phyloP scores from a whole-genome alignment of 2,888 invertebrate genomes.

The Apamea epomidion region DNA sequence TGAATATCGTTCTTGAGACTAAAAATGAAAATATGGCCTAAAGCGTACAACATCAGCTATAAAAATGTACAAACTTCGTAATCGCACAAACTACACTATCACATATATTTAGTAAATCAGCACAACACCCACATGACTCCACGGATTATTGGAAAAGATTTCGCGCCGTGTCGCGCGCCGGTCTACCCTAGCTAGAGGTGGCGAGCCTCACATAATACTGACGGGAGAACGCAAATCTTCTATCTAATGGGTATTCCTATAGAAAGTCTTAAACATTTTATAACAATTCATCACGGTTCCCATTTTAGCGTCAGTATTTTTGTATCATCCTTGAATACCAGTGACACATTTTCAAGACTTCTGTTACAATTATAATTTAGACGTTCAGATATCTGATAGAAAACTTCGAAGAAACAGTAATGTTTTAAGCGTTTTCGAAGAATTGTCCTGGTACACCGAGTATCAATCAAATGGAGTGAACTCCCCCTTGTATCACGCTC shows the following conservation, averaged over 20 bases:
- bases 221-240: constrained; percentile 40
- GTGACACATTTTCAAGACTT: constrained; percentile 21
- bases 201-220: constrained; percentile 62
- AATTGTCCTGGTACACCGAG: constrained; percentile 13
- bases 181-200: constrained; percentile 58
- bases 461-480: constrained; percentile 18
- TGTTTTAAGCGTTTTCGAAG: constrained; percentile 6
- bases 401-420: constrained; percentile 13
- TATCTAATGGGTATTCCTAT: constrained; percentile 37
- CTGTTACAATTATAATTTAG: neutral
- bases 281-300: constrained; percentile 16
- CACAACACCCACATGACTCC: constrained; percentile 61
- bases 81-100: constrained; percentile 59
- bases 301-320: constrained; percentile 18
- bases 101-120: constrained; percentile 61
- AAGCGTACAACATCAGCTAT: constrained; percentile 61
- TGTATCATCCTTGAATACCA: constrained; percentile 12
- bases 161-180: constrained; percentile 38
- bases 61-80: constrained; percentile 56
- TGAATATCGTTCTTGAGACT: constrained; percentile 25
- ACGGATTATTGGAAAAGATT: constrained; percentile 47
- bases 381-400: constrained; percentile 1
- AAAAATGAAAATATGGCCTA: constrained; percentile 50
- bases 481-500: neutral
- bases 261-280: constrained; percentile 22